phyloP scores from a whole-genome alignment of 2,113 vertebrate species.

The Plestiodon gilberti region DNA sequence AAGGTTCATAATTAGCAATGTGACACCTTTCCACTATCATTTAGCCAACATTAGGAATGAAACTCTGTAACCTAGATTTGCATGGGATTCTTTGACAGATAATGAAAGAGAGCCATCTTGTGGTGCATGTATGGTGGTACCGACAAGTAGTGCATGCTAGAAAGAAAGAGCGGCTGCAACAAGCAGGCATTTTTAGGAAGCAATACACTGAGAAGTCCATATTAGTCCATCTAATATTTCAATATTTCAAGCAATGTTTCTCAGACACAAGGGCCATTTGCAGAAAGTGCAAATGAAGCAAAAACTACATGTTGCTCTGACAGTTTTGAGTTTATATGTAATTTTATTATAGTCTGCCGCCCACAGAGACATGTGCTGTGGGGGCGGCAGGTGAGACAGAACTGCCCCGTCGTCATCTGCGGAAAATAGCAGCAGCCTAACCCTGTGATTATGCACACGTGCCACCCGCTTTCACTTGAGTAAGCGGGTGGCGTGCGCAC shows the following conservation, averaged over 20 bases:
- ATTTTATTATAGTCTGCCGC: not conserved
- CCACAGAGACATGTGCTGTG: too few species aligned
- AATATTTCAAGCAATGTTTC: not conserved
- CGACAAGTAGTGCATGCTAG: not conserved
- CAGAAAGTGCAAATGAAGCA: not conserved
- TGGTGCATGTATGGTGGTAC: conserved; percentile 35
- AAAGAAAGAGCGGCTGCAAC: fast-evolving
- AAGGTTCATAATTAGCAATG: not conserved
- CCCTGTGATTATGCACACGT: too few species aligned
- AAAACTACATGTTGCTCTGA: not conserved
- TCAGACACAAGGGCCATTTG: not conserved
- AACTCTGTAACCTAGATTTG: fast-evolving
- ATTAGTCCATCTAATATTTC: not conserved
- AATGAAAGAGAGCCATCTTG: conserved; percentile 58
- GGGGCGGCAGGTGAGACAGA: too few species aligned
- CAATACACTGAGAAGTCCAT: not conserved
- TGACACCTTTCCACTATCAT: not conserved
- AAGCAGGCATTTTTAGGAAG: not conserved
- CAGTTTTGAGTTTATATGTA: not conserved
- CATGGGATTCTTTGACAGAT: fast-evolving
- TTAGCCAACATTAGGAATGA: not conserved
- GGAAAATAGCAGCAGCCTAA: too few species aligned
- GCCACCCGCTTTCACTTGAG: too few species aligned
- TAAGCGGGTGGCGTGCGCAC: too few species aligned
- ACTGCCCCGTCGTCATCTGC: too few species aligned